Percentiles rank a stretch among this genome's conserved stretches.
Conservation (phyloP, 2,888 invertebrate species). For the Spilosoma lubricipeda region DNA sequence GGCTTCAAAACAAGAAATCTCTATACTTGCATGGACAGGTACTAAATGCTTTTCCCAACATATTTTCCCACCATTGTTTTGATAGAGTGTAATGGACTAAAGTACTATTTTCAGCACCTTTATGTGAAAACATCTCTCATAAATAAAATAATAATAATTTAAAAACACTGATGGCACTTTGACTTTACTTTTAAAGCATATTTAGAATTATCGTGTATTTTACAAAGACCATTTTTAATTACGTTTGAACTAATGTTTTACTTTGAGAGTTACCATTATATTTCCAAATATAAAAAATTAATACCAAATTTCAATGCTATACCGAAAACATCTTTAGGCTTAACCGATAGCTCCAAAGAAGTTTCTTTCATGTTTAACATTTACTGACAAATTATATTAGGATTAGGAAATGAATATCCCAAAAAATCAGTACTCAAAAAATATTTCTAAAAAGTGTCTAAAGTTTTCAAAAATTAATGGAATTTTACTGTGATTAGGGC, state of each 20-base stretch:
- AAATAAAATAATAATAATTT: too few relatives aligned
- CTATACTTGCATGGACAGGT: too few relatives aligned
- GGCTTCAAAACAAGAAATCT: too few relatives aligned
- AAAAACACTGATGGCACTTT: too few relatives aligned
- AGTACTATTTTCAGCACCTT: too few relatives aligned
- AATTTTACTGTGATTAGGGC: constrained; percentile 5
- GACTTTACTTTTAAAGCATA: too few relatives aligned
- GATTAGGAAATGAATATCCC: neutral
- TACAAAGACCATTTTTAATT: neutral
- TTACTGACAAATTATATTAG: neutral
- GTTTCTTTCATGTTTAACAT: neutral
- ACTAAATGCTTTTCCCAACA: too few relatives aligned
- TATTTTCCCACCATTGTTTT: too few relatives aligned
- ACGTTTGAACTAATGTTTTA: neutral
- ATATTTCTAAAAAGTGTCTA: too few relatives aligned
- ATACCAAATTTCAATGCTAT: neutral
- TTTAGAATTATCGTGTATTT: too few relatives aligned
- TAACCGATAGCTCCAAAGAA: neutral
- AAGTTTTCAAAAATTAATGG: neutral
- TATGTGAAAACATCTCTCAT: too few relatives aligned
- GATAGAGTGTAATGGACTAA: too few relatives aligned
- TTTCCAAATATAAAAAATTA: neutral
- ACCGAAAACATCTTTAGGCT: neutral
- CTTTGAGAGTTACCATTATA: neutral
- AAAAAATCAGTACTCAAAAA: neutral